Conservation (phyloP, 2,113 vertebrate species). For the Eulemur macaco region DNA sequence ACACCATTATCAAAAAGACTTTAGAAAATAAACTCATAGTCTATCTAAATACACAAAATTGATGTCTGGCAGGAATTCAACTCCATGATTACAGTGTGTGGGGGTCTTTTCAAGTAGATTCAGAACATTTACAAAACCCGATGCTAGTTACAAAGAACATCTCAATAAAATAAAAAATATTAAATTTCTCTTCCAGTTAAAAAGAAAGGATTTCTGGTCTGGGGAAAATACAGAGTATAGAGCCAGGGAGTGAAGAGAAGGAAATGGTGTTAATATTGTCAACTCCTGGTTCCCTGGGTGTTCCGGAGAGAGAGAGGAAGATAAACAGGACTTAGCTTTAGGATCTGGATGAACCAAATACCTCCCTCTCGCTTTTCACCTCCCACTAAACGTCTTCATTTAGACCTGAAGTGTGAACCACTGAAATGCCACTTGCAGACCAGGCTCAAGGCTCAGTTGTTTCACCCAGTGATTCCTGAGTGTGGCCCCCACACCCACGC, state of each 20-base stretch:
- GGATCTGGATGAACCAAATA: not conserved
- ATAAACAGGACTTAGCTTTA: not conserved
- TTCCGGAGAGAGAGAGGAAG: accelerated
- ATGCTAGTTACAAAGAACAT: not conserved
- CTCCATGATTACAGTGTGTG: not conserved
- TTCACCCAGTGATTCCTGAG: not conserved
- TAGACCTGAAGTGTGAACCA: not conserved
- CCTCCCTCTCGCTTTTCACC: not conserved
- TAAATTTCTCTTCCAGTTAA: not conserved
- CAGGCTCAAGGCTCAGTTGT: not conserved
- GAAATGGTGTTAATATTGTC: not conserved
- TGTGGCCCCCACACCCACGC: accelerated
- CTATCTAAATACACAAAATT: slow-evolving; percentile 40
- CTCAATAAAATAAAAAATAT: not conserved
- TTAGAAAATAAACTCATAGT: slow-evolving; percentile 19
- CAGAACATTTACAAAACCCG: not conserved
- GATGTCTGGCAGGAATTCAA: slow-evolving; percentile 42
- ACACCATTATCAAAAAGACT: slow-evolving; percentile 28
- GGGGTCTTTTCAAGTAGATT: not conserved
- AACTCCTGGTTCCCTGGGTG: not conserved
- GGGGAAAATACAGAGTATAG: not conserved
- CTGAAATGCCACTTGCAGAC: not conserved
- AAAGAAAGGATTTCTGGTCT: not conserved
- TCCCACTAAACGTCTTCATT: not conserved
- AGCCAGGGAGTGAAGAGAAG: not conserved